Evolutionary conservation across 2,113 vertebrate species (phyloP).

Genomic region (Oreochromis spilurus): DNA sequence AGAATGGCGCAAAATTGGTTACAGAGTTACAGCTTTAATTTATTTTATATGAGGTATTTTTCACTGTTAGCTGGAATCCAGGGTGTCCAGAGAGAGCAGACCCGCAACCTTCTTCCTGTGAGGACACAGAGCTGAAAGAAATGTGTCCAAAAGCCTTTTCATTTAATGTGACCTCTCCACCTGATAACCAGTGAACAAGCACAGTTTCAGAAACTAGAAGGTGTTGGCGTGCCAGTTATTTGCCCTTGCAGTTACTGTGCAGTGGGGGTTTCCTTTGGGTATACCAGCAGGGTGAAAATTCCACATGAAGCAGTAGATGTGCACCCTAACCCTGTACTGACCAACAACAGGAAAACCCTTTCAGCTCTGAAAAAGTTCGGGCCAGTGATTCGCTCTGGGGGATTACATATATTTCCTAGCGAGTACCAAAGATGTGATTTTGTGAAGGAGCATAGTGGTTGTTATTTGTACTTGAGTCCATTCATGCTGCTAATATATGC

Average conservation of each 20-base stretch:
- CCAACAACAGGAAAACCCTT: not conserved
- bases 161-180: not conserved
- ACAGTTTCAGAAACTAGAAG: not conserved
- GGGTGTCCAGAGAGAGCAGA: not conserved
- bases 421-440: not conserved
- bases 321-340: rapidly evolving
- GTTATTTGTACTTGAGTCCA: rapidly evolving
- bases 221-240: not conserved
- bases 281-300: not conserved
- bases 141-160: not conserved
- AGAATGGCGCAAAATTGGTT: not conserved
- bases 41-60: not conserved
- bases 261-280: not conserved
- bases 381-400: not conserved
- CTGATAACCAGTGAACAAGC: not conserved
- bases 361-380: not conserved
- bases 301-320: not conserved
- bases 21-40: not conserved
- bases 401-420: not conserved
- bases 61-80: not conserved
- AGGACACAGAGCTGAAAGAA: not conserved
- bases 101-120: not conserved
- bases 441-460: not conserved
- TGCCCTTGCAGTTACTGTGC: not conserved
- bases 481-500: not conserved